Percentiles rank a stretch among this genome's conserved stretches.
phyloP scores from a whole-genome alignment of 2,888 invertebrate genomes.

The Perithous albicinctus region DNA sequence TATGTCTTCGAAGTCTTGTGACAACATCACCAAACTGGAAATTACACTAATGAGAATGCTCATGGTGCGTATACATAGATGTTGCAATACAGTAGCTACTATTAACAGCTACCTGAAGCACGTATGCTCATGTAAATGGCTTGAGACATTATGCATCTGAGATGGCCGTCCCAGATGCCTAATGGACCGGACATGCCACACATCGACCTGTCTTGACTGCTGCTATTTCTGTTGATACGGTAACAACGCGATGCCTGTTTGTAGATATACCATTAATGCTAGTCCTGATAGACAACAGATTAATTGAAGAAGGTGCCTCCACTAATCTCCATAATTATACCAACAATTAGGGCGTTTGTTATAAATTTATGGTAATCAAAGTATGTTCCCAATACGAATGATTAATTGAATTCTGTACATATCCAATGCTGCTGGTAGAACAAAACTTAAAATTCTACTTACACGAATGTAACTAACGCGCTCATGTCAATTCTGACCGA shows the following conservation, averaged over 20 bases:
- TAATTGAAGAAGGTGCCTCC: slow-evolving; percentile 56
- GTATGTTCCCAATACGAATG: slow-evolving; percentile 9
- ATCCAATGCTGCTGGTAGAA: neutral
- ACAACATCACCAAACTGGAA: slow-evolving; percentile 1
- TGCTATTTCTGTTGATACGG: slow-evolving; percentile 43
- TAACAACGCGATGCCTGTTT: slow-evolving; percentile 45
- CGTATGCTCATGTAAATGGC: slow-evolving; percentile 65
- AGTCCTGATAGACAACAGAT: slow-evolving; percentile 61
- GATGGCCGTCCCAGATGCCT: slow-evolving; percentile 66
- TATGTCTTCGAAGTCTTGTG: neutral
- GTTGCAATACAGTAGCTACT: slow-evolving; percentile 1
- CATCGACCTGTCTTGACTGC: slow-evolving; percentile 50
- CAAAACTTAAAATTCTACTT: neutral
- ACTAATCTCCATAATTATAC: slow-evolving; percentile 60
- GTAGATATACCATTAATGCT: slow-evolving; percentile 62
- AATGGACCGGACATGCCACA: slow-evolving; percentile 57
- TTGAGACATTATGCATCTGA: slow-evolving; percentile 65
- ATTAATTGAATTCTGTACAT: neutral
- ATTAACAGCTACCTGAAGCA: slow-evolving; percentile 56
- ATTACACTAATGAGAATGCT: neutral
- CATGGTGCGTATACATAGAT: neutral
- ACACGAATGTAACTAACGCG: too few relatives aligned
- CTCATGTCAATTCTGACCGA: slow-evolving; percentile 3
- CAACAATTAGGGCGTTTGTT: slow-evolving; percentile 36
- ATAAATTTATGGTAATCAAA: slow-evolving; percentile 34